A percentile compares a stretch with the other conserved stretches of the same genome.
These are phyloP conservation scores for Tribolium castaneum DNA, from an alignment of 1,140 invertebrate species.

Conservation along the genomic window DNA sequence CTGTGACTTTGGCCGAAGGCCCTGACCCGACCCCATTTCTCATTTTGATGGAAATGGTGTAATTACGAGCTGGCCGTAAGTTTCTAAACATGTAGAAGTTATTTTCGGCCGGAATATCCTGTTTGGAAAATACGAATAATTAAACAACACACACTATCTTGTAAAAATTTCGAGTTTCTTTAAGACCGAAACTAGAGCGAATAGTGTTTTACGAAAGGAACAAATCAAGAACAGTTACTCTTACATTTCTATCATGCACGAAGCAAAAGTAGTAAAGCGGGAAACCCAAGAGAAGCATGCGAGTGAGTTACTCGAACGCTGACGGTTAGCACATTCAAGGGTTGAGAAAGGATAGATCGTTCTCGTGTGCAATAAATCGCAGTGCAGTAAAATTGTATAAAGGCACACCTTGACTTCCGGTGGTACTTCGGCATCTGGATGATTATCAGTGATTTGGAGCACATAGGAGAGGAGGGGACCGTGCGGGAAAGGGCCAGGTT, in stretches of 20 bases:
- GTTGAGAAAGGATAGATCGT: slow-evolving; percentile 7
- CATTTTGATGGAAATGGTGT: slow-evolving; percentile 81
- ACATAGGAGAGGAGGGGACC: slow-evolving; percentile 89
- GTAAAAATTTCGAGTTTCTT: not conserved
- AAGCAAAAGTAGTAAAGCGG: not conserved
- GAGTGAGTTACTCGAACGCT: not conserved
- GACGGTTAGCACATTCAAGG: not conserved
- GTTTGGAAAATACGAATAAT: slow-evolving; percentile 12
- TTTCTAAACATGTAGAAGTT: slow-evolving; percentile 83
- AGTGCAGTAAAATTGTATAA: not conserved
- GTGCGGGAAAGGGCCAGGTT: slow-evolving; percentile 86
- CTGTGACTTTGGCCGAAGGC: slow-evolving; percentile 70
- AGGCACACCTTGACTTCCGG: slow-evolving; percentile 72
- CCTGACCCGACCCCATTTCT: slow-evolving; percentile 84
- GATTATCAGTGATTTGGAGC: slow-evolving; percentile 72
- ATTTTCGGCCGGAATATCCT: slow-evolving; percentile 79
- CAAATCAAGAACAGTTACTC: not conserved
- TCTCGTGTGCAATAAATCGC: not conserved
- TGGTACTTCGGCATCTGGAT: slow-evolving; percentile 70
- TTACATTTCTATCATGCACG: not conserved
- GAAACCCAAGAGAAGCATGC: slow-evolving; percentile 23
- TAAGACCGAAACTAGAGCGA: not conserved
- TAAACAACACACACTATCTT: not conserved
- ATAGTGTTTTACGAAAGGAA: not conserved
- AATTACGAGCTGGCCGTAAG: slow-evolving; percentile 77